Percentiles rank a stretch among this genome's conserved stretches.
phyloP scores from a whole-genome alignment of 2,113 vertebrate species.

The Zapus hudsonius region DNA sequence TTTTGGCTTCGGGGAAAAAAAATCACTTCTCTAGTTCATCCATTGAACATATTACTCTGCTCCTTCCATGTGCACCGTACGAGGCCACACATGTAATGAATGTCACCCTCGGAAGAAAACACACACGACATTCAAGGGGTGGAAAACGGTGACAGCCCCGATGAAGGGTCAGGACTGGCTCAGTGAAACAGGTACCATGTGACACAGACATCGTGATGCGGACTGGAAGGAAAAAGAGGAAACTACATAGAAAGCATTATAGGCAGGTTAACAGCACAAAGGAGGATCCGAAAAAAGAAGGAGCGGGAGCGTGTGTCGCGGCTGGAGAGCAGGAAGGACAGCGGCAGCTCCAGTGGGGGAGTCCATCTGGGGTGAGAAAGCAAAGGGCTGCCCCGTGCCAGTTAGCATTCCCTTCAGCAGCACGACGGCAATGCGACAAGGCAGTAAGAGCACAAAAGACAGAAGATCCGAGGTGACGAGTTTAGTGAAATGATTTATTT shows the following conservation, averaged over 20 bases:
- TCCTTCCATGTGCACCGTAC: not conserved
- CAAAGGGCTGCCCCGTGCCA: too few species aligned
- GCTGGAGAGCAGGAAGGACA: not conserved
- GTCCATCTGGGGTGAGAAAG: too few species aligned
- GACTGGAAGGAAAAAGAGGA: not conserved
- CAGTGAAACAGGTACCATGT: conserved; percentile 2
- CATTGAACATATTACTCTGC: conserved; percentile 39
- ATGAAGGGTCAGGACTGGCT: not conserved
- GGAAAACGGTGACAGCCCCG: not conserved
- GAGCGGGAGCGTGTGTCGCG: not conserved
- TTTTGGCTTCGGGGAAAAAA: conserved; percentile 43
- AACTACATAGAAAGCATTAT: not conserved
- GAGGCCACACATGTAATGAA: not conserved
- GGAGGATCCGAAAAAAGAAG: too few species aligned
- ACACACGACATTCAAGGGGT: not conserved
- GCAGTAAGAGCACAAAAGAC: not conserved
- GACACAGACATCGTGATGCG: not conserved
- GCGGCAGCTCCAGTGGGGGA: too few species aligned
- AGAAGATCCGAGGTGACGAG: not conserved
- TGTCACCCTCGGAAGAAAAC: not conserved
- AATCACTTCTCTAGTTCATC: conserved; percentile 33
- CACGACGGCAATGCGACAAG: not conserved
- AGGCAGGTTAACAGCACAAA: not conserved
- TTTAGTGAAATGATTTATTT: not conserved
- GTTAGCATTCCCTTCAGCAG: not conserved